Percentiles rank a stretch among this genome's conserved stretches.
These are phyloP conservation scores for Yponomeuta evonymella DNA, from an alignment of 2,888 invertebrate species.

Conservation along the genomic window DNA sequence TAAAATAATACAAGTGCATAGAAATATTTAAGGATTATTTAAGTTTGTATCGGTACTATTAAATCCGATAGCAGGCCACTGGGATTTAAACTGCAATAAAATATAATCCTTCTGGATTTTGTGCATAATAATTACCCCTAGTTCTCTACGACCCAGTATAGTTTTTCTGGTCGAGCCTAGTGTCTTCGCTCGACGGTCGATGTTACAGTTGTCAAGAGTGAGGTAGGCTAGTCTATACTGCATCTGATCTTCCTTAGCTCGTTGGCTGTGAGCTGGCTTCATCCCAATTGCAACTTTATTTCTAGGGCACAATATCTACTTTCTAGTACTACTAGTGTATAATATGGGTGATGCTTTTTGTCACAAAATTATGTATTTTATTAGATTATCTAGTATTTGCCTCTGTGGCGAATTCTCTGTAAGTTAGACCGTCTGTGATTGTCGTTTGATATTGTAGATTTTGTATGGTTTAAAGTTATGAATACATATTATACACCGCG, in stretches of 20 bases:
- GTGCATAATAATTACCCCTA: too few relatives aligned
- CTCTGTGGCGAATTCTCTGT: neutral
- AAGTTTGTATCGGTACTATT: too few relatives aligned
- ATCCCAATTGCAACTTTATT: neutral
- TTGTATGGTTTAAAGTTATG: neutral
- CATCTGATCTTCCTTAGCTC: neutral
- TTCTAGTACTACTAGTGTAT: neutral
- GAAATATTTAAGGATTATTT: too few relatives aligned
- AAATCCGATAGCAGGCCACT: too few relatives aligned
- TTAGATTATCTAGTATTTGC: neutral
- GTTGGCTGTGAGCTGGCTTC: neutral
- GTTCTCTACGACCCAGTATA: too few relatives aligned
- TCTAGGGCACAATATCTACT: neutral
- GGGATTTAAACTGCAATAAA: too few relatives aligned
- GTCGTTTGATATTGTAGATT: constrained; percentile 3
- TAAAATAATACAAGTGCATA: too few relatives aligned
- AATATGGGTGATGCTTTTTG: neutral
- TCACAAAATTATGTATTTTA: neutral
- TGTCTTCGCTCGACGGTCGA: too few relatives aligned
- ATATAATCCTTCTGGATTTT: too few relatives aligned
- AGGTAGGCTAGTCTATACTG: neutral
- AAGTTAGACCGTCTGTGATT: neutral
- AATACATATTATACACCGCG: neutral
- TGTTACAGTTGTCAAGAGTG: neutral
- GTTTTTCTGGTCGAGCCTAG: too few relatives aligned